Evolutionary conservation across 2,797 vertebrate species (phyloP).

Genomic region (Acipenser ruthenus): DNA sequence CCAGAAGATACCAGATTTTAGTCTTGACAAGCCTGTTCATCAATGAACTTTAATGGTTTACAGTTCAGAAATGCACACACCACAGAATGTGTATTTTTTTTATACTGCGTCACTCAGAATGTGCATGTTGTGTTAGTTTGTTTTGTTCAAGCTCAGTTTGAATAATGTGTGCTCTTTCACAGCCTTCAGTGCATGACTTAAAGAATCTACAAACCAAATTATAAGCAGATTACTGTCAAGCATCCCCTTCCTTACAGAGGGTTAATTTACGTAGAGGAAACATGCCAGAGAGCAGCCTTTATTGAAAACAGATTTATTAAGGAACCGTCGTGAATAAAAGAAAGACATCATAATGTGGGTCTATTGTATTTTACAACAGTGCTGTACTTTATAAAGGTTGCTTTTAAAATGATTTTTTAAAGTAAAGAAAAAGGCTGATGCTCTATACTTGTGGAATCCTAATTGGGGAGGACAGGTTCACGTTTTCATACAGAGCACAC

Average conservation of each 20-base stretch:
- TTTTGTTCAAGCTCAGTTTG: conserved; percentile 23
- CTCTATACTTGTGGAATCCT: neutral
- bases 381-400: conserved; percentile 28
- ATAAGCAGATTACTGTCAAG: conserved; percentile 47
- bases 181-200: conserved; percentile 12
- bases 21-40: neutral
- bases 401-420: neutral
- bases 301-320: conserved; percentile 47
- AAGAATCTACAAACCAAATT: conserved; percentile 35
- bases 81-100: conserved; percentile 5
- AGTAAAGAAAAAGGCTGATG: neutral
- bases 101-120: conserved; percentile 21
- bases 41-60: conserved; percentile 2
- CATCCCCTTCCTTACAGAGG: conserved; percentile 25
- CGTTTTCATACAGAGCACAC: too few relatives aligned
- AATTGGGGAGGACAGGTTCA: neutral
- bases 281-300: conserved; percentile 39
- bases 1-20: neutral
- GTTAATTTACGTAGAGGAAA: conserved; percentile 52
- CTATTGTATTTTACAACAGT: conserved; percentile 42
- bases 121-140: conserved; percentile 17
- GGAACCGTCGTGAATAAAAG: conserved; percentile 53
- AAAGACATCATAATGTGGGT: conserved; percentile 35
- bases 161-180: conserved; percentile 16
- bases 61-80: neutral